These are phyloP conservation scores for Piprites chloris DNA, from an alignment of 2,113 vertebrate genomes.

Conservation along the genomic window DNA sequence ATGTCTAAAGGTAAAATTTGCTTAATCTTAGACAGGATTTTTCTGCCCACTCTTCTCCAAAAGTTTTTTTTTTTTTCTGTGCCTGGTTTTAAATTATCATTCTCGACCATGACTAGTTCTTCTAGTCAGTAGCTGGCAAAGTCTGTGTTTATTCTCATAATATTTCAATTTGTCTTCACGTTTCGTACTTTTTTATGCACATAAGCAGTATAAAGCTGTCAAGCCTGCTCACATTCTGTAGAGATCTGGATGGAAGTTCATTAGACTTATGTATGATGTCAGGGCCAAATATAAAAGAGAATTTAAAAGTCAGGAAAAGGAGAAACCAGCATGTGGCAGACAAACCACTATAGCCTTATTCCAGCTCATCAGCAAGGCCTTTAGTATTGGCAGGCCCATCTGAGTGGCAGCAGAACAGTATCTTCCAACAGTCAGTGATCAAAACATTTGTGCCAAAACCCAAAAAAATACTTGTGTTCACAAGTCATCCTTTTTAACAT, in stretches of 20 bases:
- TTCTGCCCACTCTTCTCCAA: not conserved
- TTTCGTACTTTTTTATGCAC: constrained; percentile 8
- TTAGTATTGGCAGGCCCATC: not conserved
- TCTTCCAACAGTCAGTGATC: not conserved
- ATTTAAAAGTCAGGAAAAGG: not conserved
- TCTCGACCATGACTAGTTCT: not conserved
- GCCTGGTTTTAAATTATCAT: constrained; percentile 26
- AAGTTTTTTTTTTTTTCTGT: not conserved
- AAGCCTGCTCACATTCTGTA: not conserved
- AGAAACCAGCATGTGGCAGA: not conserved
- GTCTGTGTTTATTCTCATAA: constrained; percentile 28
- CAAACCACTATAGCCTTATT: not conserved
- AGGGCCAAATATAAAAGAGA: not conserved
- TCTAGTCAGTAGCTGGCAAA: constrained; percentile 31
- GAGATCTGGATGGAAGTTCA: not conserved
- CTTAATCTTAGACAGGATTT: constrained; percentile 4
- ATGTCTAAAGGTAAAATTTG: constrained; percentile 18
- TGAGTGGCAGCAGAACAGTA: not conserved
- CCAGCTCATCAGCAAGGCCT: not conserved
- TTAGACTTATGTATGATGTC: not conserved
- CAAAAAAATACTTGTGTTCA: not conserved
- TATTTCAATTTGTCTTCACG: constrained; percentile 37
- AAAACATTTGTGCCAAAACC: not conserved
- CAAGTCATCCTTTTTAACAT: not conserved
- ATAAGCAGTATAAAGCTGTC: not conserved